phyloP scores from a whole-genome alignment of 1,140 invertebrate species.

The Belonocnema kinseyi region DNA sequence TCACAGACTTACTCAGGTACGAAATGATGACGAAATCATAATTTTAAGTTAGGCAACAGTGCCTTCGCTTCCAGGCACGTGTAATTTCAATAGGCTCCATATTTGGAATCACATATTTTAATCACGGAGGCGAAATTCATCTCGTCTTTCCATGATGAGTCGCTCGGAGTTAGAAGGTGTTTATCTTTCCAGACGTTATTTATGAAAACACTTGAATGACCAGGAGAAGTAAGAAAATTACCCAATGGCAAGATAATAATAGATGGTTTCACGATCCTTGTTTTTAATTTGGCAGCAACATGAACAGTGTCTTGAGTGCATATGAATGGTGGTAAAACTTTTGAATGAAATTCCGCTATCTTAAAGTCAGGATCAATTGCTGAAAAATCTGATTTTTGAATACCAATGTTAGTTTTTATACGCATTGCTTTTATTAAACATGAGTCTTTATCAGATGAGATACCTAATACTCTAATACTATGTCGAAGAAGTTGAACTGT shows the following conservation, averaged over 20 bases:
- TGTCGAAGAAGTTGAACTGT: constrained; percentile 32
- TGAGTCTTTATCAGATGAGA: constrained; percentile 32
- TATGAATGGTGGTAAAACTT: constrained; percentile 36
- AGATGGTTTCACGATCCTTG: constrained; percentile 7
- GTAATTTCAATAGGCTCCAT: no score
- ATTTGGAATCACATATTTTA: no score
- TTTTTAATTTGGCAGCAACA: constrained; percentile 40
- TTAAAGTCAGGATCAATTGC: constrained; percentile 31
- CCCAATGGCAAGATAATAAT: no score
- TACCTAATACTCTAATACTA: constrained; percentile 44
- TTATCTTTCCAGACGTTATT: no score
- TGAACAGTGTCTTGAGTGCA: constrained; percentile 39
- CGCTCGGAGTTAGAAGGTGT: no score
- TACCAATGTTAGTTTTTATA: constrained; percentile 24
- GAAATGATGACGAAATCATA: constrained; percentile 34
- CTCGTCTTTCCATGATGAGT: no score
- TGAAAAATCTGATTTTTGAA: constrained; percentile 17
- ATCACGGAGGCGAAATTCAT: no score
- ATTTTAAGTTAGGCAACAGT: constrained; percentile 6
- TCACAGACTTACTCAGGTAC: constrained; percentile 29
- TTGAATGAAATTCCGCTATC: constrained; percentile 35
- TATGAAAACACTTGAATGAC: no score
- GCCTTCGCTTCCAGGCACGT: no score
- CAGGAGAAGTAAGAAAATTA: no score
- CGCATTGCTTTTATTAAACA: constrained; percentile 47